Percentiles rank a stretch among this genome's conserved stretches.
Conservation (phyloP, 2,888 invertebrate genomes). For the Graphium colonna region DNA sequence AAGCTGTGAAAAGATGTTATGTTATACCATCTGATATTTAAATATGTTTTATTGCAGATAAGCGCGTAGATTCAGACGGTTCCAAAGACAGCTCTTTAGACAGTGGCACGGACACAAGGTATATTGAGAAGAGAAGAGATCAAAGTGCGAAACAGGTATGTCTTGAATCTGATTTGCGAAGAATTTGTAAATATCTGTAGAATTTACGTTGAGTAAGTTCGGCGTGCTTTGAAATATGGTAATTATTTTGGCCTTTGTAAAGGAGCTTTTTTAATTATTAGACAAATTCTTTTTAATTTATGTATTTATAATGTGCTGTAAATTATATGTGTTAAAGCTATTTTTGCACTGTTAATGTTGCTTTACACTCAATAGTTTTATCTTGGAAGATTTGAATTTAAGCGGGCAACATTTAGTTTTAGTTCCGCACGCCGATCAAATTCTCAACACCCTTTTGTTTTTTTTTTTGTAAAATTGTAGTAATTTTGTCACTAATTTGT, state of each 20-base stretch:
- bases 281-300: background rate
- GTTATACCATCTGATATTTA: too few relatives aligned
- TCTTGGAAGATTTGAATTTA: background rate
- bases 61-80: constrained; percentile 84
- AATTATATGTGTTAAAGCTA: too few relatives aligned
- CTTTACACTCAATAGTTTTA: background rate
- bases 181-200: background rate
- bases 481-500: constrained; percentile 32
- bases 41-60: constrained; percentile 65
- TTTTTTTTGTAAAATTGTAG: constrained; percentile 8
- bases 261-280: background rate
- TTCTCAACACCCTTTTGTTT: constrained; percentile 17
- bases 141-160: constrained; percentile 78
- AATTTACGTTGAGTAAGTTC: background rate
- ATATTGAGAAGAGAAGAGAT: constrained; percentile 78
- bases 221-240: background rate
- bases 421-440: constrained; percentile 10
- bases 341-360: background rate
- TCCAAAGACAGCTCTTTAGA: constrained; percentile 91
- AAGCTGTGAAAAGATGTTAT: too few relatives aligned
- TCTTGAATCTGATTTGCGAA: constrained; percentile 17
- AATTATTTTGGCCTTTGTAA: too few relatives aligned
- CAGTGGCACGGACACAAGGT: constrained; percentile 85
- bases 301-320: background rate
- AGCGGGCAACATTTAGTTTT: background rate